Base-by-base conservation (phyloP, 2,888 invertebrate genomes). In the Didymodactylos carnosus region DNA sequence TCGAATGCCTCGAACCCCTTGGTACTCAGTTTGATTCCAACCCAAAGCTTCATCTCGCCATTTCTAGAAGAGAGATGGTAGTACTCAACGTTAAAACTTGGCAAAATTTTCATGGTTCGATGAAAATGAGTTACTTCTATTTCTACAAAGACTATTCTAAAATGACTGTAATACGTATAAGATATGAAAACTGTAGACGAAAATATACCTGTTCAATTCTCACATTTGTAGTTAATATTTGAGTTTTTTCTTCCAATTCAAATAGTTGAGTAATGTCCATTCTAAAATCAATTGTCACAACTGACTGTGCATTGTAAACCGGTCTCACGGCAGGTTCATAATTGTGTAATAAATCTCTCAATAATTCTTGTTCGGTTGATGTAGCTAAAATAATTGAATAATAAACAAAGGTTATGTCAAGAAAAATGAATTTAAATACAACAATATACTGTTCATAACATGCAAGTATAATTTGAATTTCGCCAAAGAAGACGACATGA, bases 21-120 rank as follows among this genome's bases (percentile, higher is more conserved):
- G 88, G 80, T 88, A 89, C n/a, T 89, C 86, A 3, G 83, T 82
- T 0, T 89, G 88, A 72, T 87, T 86, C 91, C 91, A 91, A 19
- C 82, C 84, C 25, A 91, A 83, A 80, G 88, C 88, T 76, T 88
- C 87, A 79, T 91, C 91, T 72, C 79, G 81, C 89, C 89, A 89
- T 76, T 79, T 80, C 88, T n/a, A n/a, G n/a, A n/a, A n/a, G n/a
- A n/a, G n/a, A n/a, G n/a, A n/a, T n/a, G 88, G 78, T 72, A 35
- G 13, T 2, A 39, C 29, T 16, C 29, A 35, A 35, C 27, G 23
- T 35, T 5, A 27, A 39, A 10, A n/a, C n/a, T n/a, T n/a, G n/a
- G n/a, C n/a, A n/a, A n/a, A n/a, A n/a, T n/a, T n/a, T n/a, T n/a
- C n/a, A n/a, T n/a, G n/a, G n/a, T n/a, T n/a, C n/a, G n/a, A n/a